These are phyloP conservation scores for Palaemon carinicauda DNA, from an alignment of 1,140 invertebrate species.

Conservation along the genomic window DNA sequence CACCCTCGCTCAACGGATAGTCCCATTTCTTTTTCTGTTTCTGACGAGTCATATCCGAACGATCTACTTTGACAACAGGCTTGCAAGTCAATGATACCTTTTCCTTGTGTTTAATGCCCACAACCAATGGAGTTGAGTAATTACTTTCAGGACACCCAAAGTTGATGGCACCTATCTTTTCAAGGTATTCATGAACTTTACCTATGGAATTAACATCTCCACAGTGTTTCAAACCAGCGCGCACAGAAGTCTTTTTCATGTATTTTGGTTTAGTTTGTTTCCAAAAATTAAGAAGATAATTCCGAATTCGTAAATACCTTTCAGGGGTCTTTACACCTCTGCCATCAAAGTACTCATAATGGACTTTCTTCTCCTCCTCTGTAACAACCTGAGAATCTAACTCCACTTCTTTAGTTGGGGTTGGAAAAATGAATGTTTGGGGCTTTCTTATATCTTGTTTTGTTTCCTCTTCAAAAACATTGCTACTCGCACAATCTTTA, in stretches of 20 bases:
- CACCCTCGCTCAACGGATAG: slow-evolving; percentile 62
- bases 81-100: slow-evolving; percentile 21
- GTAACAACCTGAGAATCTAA: slow-evolving; percentile 65
- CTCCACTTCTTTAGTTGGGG: slow-evolving; percentile 66
- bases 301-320: slow-evolving; percentile 72
- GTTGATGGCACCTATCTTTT: slow-evolving; percentile 74
- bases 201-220: slow-evolving; percentile 74
- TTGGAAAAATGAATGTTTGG: slow-evolving; percentile 62
- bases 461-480: neutral
- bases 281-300: slow-evolving; percentile 72
- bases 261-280: slow-evolving; percentile 69
- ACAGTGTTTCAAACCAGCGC: slow-evolving; percentile 71
- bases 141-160: slow-evolving; percentile 71
- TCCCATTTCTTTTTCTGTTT: slow-evolving; percentile 59
- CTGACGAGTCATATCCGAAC: slow-evolving; percentile 54
- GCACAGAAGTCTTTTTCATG: slow-evolving; percentile 71
- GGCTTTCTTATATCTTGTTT: slow-evolving; percentile 40
- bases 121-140: slow-evolving; percentile 46
- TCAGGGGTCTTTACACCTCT: slow-evolving; percentile 70
- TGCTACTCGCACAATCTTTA: neutral
- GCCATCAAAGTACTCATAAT: slow-evolving; percentile 72
- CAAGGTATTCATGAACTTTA: slow-evolving; percentile 72
- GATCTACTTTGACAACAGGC: slow-evolving; percentile 50
- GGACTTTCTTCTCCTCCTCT: slow-evolving; percentile 70
- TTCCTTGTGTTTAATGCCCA: slow-evolving; percentile 30